Evolutionary conservation across 92 coral and sea anemone genomes (phyloP).

Genomic region (Galaxea fascicularis): DNA sequence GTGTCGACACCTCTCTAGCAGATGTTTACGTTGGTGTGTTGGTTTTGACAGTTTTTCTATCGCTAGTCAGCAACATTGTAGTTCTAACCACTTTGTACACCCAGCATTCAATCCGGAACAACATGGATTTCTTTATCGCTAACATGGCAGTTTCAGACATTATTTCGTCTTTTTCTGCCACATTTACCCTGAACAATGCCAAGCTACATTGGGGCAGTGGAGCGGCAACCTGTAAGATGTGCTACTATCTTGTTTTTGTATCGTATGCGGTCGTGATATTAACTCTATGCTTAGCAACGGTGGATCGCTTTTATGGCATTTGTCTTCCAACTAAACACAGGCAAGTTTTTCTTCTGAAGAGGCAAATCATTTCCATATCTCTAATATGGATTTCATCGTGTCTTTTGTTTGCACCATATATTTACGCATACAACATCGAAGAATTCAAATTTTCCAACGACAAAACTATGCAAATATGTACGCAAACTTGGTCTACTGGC

Average conservation of each 20-base stretch:
- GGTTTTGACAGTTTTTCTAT: slow-evolving; percentile 62
- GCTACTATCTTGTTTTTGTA: slow-evolving; percentile 62
- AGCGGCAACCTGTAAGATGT: slow-evolving; percentile 76
- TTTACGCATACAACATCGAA: slow-evolving; percentile 70
- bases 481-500: slow-evolving; percentile 69
- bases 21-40: slow-evolving; percentile 58
- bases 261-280: slow-evolving; percentile 69
- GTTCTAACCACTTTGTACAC: slow-evolving; percentile 75
- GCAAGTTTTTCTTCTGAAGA: slow-evolving; percentile 55
- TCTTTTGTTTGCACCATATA: slow-evolving; percentile 65
- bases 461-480: slow-evolving; percentile 64
- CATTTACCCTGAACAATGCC: slow-evolving; percentile 85
- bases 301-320: slow-evolving; percentile 83
- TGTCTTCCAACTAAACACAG: slow-evolving; percentile 63
- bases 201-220: slow-evolving; percentile 81
- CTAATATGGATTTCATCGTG: slow-evolving; percentile 67
- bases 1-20: slow-evolving; percentile 46
- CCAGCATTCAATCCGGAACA: slow-evolving; percentile 50
- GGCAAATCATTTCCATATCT: slow-evolving; percentile 35
- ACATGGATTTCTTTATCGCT: slow-evolving; percentile 71
- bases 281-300: slow-evolving; percentile 63
- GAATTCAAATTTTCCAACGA: slow-evolving; percentile 47
- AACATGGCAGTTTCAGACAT: slow-evolving; percentile 74
- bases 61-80: slow-evolving; percentile 69
- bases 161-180: slow-evolving; percentile 79